A percentile compares a stretch with the other conserved stretches of the same genome.
These are phyloP conservation scores for Drosophila mimetica DNA, from an alignment of 2,888 invertebrate species.

Conservation along the genomic window DNA sequence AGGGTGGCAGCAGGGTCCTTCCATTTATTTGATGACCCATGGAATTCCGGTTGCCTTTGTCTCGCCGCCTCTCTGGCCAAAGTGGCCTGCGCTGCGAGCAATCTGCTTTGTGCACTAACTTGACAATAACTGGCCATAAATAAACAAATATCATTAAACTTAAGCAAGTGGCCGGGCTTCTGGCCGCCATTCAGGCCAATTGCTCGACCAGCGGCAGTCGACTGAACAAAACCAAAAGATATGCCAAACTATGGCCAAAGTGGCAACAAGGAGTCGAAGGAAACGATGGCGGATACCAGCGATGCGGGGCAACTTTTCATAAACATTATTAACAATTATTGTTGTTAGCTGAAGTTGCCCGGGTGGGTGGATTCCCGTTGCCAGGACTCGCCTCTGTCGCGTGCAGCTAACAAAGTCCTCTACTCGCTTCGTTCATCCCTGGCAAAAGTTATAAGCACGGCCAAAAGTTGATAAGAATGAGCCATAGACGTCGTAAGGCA, in stretches of 20 bases:
- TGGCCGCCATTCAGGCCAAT: constrained; percentile 63
- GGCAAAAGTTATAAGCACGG: constrained; percentile 72
- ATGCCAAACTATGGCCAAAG: constrained; percentile 59
- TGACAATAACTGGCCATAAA: constrained; percentile 56
- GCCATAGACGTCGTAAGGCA: constrained; percentile 77
- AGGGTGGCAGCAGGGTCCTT: neutral
- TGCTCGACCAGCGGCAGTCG: constrained; percentile 63
- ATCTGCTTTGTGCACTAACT: constrained; percentile 39
- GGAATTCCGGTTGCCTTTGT: constrained; percentile 13
- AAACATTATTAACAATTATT: constrained; percentile 81
- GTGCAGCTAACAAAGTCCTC: constrained; percentile 69
- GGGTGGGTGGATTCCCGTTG: constrained; percentile 38
- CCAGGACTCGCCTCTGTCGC: constrained; percentile 53
- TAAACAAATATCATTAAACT: constrained; percentile 70
- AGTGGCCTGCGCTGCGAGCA: constrained; percentile 25
- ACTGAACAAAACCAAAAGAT: constrained; percentile 72
- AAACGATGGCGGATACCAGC: constrained; percentile 36
- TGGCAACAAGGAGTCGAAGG: constrained; percentile 35
- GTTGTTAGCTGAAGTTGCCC: constrained; percentile 73
- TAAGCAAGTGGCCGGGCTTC: constrained; percentile 46
- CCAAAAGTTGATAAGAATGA: constrained; percentile 77
- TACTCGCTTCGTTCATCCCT: neutral
- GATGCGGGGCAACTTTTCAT: constrained; percentile 75
- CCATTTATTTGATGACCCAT: constrained; percentile 13
- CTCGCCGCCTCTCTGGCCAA: constrained; percentile 6